Conservation (phyloP, 2,113 vertebrate genomes). For the Chiloscyllium plagiosum region DNA sequence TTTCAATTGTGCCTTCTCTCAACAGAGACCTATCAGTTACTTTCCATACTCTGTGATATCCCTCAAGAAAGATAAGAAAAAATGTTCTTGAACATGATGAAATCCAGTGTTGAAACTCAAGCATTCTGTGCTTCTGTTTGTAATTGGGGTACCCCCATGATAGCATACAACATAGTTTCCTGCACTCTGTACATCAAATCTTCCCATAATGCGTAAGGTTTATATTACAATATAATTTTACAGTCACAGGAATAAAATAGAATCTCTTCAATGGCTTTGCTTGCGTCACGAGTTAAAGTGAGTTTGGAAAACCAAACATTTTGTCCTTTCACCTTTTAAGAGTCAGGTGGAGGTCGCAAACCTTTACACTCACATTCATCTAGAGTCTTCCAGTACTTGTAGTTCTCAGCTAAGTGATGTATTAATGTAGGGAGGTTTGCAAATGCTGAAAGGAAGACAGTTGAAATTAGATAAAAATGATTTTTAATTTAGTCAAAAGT, state of each 20-base stretch:
- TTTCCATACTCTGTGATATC: neutral
- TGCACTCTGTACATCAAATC: neutral
- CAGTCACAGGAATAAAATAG: slow-evolving; percentile 30
- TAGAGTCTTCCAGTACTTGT: slow-evolving; percentile 92
- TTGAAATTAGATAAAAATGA: slow-evolving; percentile 26
- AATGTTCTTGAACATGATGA: neutral
- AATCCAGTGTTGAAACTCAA: slow-evolving; percentile 14
- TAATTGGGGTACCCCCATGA: slow-evolving; percentile 3
- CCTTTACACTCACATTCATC: slow-evolving; percentile 88
- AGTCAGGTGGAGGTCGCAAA: slow-evolving; percentile 67
- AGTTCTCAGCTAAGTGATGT: slow-evolving; percentile 84
- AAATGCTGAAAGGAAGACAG: slow-evolving; percentile 67
- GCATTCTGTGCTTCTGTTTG: neutral
- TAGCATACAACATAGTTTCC: neutral
- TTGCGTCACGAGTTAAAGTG: slow-evolving; percentile 7
- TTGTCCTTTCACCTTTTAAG: slow-evolving; percentile 51
- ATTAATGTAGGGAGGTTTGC: slow-evolving; percentile 84
- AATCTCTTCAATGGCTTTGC: slow-evolving; percentile 30
- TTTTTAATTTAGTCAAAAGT: slow-evolving; percentile 28
- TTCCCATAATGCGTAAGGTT: neutral
- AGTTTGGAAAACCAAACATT: neutral
- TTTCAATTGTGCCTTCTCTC: neutral
- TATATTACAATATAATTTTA: slow-evolving; percentile 16
- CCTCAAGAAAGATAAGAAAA: neutral
- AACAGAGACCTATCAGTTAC: neutral